Percentiles rank a stretch among this genome's conserved stretches.
phyloP scores from a whole-genome alignment of 2,888 invertebrate genomes.

The Drosophila recens region DNA sequence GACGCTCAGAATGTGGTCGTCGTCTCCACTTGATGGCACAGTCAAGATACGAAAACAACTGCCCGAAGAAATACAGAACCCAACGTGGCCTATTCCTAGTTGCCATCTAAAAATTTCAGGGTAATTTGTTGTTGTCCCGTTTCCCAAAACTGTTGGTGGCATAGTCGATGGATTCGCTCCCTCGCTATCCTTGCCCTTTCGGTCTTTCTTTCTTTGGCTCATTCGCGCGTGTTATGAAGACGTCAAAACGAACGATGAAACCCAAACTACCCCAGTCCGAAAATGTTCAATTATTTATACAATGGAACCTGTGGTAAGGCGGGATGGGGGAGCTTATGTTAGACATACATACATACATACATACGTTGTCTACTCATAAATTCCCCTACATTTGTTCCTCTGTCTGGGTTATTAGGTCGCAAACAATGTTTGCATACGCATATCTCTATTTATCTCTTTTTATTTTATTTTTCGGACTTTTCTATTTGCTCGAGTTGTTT shows the following conservation, averaged over 20 bases:
- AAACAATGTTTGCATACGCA: constrained; percentile 47
- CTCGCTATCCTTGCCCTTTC: constrained; percentile 20
- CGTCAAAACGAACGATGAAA: constrained; percentile 54
- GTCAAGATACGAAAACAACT: constrained; percentile 44
- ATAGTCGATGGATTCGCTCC: constrained; percentile 27
- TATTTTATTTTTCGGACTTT: constrained; percentile 20
- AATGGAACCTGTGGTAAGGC: constrained; percentile 11
- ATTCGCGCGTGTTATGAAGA: constrained; percentile 79
- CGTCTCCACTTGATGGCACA: constrained; percentile 52
- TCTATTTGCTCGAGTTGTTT: constrained; percentile 59
- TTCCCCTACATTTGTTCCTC: constrained; percentile 18
- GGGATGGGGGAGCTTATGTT: neutral
- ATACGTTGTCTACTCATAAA: constrained; percentile 12
- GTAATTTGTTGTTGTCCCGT: constrained; percentile 70
- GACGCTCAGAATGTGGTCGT: constrained; percentile 54
- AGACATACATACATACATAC: neutral
- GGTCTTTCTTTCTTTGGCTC: constrained; percentile 30
- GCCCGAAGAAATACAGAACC: constrained; percentile 5
- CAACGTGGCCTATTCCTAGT: constrained; percentile 18
- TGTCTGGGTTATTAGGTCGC: constrained; percentile 40
- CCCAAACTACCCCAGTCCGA: constrained; percentile 31
- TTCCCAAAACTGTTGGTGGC: constrained; percentile 71
- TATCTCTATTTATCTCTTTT: constrained; percentile 32
- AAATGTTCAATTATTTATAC: constrained; percentile 35
- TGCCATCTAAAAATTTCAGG: constrained; percentile 59